These are phyloP conservation scores for Drosophila atripex DNA, from an alignment of 2,888 invertebrate species.

Conservation along the genomic window DNA sequence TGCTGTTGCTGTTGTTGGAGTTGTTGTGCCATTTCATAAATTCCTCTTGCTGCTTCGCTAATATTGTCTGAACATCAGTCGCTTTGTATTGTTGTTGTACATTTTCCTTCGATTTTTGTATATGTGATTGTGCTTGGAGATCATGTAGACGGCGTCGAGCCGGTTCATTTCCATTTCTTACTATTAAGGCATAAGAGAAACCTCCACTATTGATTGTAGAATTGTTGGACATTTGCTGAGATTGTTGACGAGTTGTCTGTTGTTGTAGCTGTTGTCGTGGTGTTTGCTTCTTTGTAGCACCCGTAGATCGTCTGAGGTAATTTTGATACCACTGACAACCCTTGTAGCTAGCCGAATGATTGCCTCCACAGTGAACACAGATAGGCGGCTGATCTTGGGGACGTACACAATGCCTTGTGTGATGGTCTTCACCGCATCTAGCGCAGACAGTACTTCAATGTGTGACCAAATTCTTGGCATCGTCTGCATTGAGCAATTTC, in stretches of 20 bases:
- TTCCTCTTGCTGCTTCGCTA: no score
- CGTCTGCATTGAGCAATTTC: conserved; percentile 9
- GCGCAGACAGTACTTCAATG: conserved; percentile 22
- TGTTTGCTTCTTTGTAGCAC: not conserved
- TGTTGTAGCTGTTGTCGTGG: not conserved
- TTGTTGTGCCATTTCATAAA: no score
- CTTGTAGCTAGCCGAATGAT: conserved; percentile 19
- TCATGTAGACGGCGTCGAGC: no score
- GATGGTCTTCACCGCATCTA: conserved; percentile 17
- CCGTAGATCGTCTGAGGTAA: not conserved
- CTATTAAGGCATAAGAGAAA: no score
- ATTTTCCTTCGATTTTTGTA: no score
- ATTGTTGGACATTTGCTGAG: no score
- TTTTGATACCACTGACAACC: conserved; percentile 18
- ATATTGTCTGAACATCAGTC: no score
- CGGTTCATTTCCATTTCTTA: no score
- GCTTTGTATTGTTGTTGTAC: no score
- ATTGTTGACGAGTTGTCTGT: conserved; percentile 9
- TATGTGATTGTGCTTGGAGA: no score
- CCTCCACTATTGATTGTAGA: no score
- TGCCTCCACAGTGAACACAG: conserved; percentile 1
- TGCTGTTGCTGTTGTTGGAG: no score
- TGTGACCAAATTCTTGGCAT: conserved; percentile 17
- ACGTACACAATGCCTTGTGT: conserved; percentile 2
- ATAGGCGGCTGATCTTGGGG: conserved; percentile 2